Base-by-base conservation (phyloP, 1,140 invertebrate genomes). In the Pseudomyrmex sp. region DNA sequence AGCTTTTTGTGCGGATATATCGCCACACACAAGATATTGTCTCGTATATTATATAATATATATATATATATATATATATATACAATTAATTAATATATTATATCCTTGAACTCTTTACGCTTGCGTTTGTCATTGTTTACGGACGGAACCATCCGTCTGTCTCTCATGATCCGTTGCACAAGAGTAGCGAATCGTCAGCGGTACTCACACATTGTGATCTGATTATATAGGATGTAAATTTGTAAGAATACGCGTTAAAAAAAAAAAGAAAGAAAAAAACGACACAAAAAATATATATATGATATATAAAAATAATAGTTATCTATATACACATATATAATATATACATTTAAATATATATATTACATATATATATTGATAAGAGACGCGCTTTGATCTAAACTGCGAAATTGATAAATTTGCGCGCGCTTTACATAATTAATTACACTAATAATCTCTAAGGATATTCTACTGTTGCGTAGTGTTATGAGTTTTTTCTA, bases 151-250 rank as follows among this genome's bases (percentile, higher is more conserved):
- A 83, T 13, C 61, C 77, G 26, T 88, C 77, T 65, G 66, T 85
- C 74, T 85, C 15, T 35, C 35, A 35, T 35, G 35, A 35, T 23
- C 46, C 50, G 74, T 68, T 75, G 62, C 68, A 80, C 63, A 69
- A 73, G 74, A 73, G 13, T 59, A 76, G 23, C 48, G 61, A n/a
- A 74, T 70, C 54, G 82, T 72, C 72, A 44, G 73, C 73, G 82
- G 70, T 88, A 79, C 76, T 63, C 61, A 74, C 61, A 69, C 44
- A 85, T 82, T 87, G 85, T 85, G 87, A 88, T 86, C 73, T 74
- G 68, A 87, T 79, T 5, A 35, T 9, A 62, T 85, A 76, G 56
- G 20, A 1, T 79, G 56, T 69, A 68, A 46, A 46, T 70, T 79
- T 79, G 26, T 58, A 70, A 70, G 18, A 79, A 70, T 59, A 70